These are phyloP conservation scores for Ennomos fuscantarius DNA, from an alignment of 2,888 invertebrate genomes.

Conservation along the genomic window DNA sequence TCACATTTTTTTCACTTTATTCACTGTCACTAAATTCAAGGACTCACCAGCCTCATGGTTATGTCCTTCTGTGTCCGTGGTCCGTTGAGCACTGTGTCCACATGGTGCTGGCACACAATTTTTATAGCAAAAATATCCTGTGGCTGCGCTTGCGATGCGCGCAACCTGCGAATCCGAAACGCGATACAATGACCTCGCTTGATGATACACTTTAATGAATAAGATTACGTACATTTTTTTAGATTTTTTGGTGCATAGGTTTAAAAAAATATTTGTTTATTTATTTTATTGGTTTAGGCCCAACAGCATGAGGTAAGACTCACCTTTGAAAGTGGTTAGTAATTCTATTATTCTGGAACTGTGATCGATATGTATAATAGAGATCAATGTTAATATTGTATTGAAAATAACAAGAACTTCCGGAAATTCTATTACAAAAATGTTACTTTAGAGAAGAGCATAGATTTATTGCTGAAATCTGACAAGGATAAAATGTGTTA, in stretches of 20 bases:
- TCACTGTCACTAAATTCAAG: conserved; percentile 61
- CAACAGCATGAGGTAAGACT: too few species aligned
- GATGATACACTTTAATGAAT: conserved; percentile 51
- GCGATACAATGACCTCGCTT: conserved; percentile 74
- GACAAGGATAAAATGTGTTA: too few species aligned
- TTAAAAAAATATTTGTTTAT: too few species aligned
- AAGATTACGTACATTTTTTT: too few species aligned
- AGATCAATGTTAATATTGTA: too few species aligned
- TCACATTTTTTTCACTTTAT: conserved; percentile 17
- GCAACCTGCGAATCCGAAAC: conserved; percentile 56
- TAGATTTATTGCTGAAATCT: too few species aligned
- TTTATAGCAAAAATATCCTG: conserved; percentile 76
- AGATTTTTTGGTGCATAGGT: too few species aligned
- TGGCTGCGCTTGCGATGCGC: conserved; percentile 69
- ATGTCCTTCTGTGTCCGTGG: conserved; percentile 74
- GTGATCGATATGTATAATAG: too few species aligned
- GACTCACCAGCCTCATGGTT: conserved; percentile 82
- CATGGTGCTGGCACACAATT: conserved; percentile 66
- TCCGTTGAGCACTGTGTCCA: conserved; percentile 71
- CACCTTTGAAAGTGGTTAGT: neutral
- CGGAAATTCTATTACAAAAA: too few species aligned
- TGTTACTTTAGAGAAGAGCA: too few species aligned
- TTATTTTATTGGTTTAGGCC: too few species aligned
- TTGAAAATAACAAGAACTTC: too few species aligned
- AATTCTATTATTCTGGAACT: neutral